phyloP scores from a whole-genome alignment of 2,888 invertebrate genomes.

The Trissonchulus latispiculum region DNA sequence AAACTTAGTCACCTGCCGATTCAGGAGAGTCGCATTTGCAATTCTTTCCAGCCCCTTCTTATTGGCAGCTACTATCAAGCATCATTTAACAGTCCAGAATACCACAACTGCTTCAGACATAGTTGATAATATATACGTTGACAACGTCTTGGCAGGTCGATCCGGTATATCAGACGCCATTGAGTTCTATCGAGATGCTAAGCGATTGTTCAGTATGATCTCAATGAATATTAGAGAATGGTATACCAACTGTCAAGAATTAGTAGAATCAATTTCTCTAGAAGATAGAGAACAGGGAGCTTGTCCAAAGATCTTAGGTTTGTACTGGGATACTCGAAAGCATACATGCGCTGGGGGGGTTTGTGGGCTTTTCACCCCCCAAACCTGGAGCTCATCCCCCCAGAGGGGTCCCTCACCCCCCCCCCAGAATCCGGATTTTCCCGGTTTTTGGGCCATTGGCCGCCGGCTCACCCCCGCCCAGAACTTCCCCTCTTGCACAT shows the following conservation, averaged over 20 bases:
- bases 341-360: not conserved
- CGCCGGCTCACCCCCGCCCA: too few relatives aligned
- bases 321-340: not conserved
- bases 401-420: too few relatives aligned
- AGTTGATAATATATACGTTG: slow-evolving; percentile 24
- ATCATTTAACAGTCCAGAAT: slow-evolving; percentile 15
- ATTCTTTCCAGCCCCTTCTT: slow-evolving; percentile 25
- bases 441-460: too few relatives aligned
- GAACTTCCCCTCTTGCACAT: too few relatives aligned
- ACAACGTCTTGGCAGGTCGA: slow-evolving; percentile 20
- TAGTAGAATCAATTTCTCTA: not conserved
- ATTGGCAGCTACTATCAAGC: slow-evolving; percentile 12
- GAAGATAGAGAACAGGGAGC: not conserved
- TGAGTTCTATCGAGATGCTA: not conserved
- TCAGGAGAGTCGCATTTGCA: slow-evolving; percentile 29
- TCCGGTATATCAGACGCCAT: not conserved
- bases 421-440: too few relatives aligned
- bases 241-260: not conserved
- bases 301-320: not conserved
- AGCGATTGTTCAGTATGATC: slow-evolving; percentile 9
- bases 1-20: slow-evolving; percentile 26
- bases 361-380: too few relatives aligned
- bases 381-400: too few relatives aligned
- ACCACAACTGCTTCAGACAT: not conserved
- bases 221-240: slow-evolving; percentile 28